A percentile compares a stretch with the other conserved stretches of the same genome.
Conservation (phyloP, 2,888 invertebrate species). For the Diarsia dahlii region DNA sequence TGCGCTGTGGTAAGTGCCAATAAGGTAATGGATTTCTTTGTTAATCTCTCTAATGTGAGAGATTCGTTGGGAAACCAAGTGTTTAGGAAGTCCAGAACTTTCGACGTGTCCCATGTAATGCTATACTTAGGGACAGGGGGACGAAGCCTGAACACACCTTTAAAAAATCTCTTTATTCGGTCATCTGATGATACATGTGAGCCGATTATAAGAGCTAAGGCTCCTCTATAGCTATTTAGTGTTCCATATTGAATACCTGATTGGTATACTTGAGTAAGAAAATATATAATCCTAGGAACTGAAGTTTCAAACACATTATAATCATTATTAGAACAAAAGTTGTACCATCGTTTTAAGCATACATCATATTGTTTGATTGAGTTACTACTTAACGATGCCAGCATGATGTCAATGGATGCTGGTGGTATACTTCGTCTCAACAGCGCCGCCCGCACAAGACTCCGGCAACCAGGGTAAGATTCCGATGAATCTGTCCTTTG, state of each 20-base stretch:
- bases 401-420: not conserved
- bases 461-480: conserved; percentile 2
- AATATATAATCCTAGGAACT: not conserved
- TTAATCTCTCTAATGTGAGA: conserved; percentile 8
- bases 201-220: not conserved
- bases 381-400: not conserved
- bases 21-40: not conserved
- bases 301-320: not conserved
- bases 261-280: conserved; percentile 7
- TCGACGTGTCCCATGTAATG: not conserved
- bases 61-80: not conserved
- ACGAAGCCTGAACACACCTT: conserved; percentile 2
- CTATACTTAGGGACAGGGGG: conserved; percentile 2
- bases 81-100: not conserved
- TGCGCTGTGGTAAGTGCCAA: not conserved
- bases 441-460: not conserved
- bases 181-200: not conserved
- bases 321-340: not conserved
- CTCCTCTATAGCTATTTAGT: conserved; percentile 4
- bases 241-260: conserved; percentile 2
- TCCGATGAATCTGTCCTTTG: conserved; percentile 3
- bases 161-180: conserved; percentile 4
- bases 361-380: conserved; percentile 8
- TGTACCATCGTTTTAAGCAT: conserved; percentile 1
- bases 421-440: not conserved